Percentiles rank a stretch among this genome's conserved stretches.
Conservation (phyloP, 2,797 vertebrate genomes). For the Euthynnus affinis region DNA sequence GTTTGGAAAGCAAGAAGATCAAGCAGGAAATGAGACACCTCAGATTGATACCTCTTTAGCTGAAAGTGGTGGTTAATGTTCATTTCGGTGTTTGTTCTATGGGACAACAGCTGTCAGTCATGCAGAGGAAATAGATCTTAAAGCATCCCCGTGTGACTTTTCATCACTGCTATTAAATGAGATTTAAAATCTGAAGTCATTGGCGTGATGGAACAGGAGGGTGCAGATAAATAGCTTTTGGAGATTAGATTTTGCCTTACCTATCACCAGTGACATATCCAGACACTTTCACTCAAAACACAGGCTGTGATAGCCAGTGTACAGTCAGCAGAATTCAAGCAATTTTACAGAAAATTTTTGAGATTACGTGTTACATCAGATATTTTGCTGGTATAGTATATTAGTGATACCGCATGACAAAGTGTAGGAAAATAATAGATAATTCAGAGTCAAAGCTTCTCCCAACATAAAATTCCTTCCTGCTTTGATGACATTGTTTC, state of each 20-base stretch:
- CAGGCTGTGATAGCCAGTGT: background rate
- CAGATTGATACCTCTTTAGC: slow-evolving; percentile 16
- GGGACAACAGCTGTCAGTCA: slow-evolving; percentile 12
- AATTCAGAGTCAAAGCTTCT: background rate
- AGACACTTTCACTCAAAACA: background rate
- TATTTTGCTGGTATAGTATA: background rate
- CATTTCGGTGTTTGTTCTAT: slow-evolving; percentile 26
- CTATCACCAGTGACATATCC: background rate
- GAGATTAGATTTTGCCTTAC: background rate
- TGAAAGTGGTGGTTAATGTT: slow-evolving; percentile 40
- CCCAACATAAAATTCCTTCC: background rate
- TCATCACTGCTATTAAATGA: slow-evolving; percentile 32
- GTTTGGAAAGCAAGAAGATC: slow-evolving; percentile 4
- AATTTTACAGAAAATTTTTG: background rate
- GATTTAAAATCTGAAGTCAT: slow-evolving; percentile 48
- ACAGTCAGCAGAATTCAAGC: background rate
- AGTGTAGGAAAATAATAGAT: background rate
- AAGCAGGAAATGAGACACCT: background rate
- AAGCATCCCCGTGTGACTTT: slow-evolving; percentile 26
- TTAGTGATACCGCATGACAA: background rate
- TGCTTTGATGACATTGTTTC: background rate
- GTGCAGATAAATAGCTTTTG: slow-evolving; percentile 40
- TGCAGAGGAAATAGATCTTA: slow-evolving; percentile 24
- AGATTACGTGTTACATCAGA: background rate
- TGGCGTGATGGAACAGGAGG: slow-evolving; percentile 35